These are phyloP conservation scores for Tupaia chinensis DNA, from an alignment of 2,113 vertebrate genomes.

Conservation along the genomic window DNA sequence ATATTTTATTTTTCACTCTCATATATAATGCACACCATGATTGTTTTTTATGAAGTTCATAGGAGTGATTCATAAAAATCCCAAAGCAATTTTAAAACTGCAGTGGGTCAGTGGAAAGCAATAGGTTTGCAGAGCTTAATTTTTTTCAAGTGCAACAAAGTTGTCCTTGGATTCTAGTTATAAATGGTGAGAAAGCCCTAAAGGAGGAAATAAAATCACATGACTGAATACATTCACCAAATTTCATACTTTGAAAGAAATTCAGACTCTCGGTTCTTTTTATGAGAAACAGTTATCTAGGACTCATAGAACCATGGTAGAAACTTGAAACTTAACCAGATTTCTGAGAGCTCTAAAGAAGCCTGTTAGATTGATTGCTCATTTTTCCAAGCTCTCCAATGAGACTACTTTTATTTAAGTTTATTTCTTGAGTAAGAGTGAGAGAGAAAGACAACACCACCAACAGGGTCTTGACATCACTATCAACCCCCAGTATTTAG, in stretches of 20 bases:
- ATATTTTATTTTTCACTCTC: constrained; percentile 40
- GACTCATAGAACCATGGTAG: not conserved
- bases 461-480: too few species aligned
- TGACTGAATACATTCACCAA: constrained; percentile 25
- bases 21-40: constrained; percentile 36
- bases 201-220: constrained; percentile 48
- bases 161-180: constrained; percentile 51
- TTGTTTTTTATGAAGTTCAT: constrained; percentile 72
- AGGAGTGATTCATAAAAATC: constrained; percentile 66
- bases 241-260: constrained; percentile 45
- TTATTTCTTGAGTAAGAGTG: too few species aligned
- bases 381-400: constrained; percentile 33
- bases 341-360: constrained; percentile 29
- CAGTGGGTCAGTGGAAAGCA: constrained; percentile 56
- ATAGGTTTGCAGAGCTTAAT: constrained; percentile 30
- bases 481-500: too few species aligned
- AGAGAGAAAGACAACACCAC: too few species aligned
- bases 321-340: constrained; percentile 25
- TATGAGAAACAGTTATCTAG: constrained; percentile 57
- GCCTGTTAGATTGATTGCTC: constrained; percentile 29
- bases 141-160: constrained; percentile 52
- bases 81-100: constrained; percentile 65
- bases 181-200: constrained; percentile 5
- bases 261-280: constrained; percentile 47
- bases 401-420: not conserved